These are phyloP conservation scores for Meloidogyne floridensis DNA, from an alignment of 1,140 invertebrate genomes.

Conservation along the genomic window DNA sequence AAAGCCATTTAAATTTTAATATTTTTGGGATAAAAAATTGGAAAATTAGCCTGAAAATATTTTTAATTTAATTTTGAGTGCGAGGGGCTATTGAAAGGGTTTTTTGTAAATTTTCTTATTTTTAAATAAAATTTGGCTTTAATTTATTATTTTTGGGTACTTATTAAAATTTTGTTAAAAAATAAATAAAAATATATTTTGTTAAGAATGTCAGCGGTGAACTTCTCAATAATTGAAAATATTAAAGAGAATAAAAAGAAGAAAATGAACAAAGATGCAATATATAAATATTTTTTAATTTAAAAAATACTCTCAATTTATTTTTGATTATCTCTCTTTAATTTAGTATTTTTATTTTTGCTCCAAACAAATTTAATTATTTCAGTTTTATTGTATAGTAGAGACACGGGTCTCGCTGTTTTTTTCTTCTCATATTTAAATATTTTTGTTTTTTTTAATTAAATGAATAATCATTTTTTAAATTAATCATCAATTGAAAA, in stretches of 20 bases:
- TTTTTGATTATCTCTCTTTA: not conserved
- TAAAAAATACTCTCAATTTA: not conserved
- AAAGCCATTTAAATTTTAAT: not conserved
- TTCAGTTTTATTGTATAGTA: not conserved
- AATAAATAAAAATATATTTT: not conserved
- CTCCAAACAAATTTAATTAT: too few relatives aligned
- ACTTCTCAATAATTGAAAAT: not conserved
- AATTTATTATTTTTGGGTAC: not conserved
- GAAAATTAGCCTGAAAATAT: too few relatives aligned
- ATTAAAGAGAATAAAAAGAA: not conserved
- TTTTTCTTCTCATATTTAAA: too few relatives aligned
- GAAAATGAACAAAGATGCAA: not conserved
- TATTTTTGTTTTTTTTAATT: too few relatives aligned
- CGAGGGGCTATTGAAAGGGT: too few relatives aligned
- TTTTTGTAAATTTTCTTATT: too few relatives aligned
- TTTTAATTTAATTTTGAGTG: too few relatives aligned
- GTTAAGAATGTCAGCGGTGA: not conserved
- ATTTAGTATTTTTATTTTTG: not conserved
- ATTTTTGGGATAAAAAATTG: not conserved
- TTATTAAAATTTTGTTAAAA: not conserved
- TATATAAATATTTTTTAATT: not conserved
- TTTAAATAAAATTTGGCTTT: not conserved
- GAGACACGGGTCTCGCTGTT: not conserved
- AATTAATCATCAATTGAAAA: too few relatives aligned
- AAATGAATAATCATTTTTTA: too few relatives aligned